Percentiles rank a stretch among this genome's conserved stretches.
phyloP scores from a whole-genome alignment of 2,888 invertebrate species.

The Pseudeuparius sepicola region DNA sequence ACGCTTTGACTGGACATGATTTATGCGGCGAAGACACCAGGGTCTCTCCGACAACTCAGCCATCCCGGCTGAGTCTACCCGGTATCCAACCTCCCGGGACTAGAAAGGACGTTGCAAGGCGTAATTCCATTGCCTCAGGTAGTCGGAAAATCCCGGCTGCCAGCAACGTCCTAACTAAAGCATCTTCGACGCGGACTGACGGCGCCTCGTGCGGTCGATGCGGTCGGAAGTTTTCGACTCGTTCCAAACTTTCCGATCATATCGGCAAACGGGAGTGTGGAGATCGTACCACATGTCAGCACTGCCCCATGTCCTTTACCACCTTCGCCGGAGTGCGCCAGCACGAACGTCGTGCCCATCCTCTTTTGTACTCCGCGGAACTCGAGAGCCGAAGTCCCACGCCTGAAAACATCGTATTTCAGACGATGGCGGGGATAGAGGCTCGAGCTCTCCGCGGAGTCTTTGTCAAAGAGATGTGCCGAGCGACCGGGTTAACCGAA shows the following conservation, averaged over 20 bases:
- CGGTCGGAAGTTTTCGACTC: too few relatives aligned
- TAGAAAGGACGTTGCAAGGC: too few relatives aligned
- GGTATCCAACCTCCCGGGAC: too few relatives aligned
- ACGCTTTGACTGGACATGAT: too few relatives aligned
- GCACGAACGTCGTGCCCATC: constrained; percentile 11
- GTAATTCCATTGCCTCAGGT: too few relatives aligned
- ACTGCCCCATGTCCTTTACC: constrained; percentile 4
- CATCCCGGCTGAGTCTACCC: too few relatives aligned
- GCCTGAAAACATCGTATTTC: constrained; percentile 7
- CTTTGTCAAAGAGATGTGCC: constrained; percentile 10
- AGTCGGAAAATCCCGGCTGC: too few relatives aligned
- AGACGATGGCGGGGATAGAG: constrained; percentile 12
- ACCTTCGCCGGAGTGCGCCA: constrained; percentile 8
- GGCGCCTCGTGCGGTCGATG: too few relatives aligned
- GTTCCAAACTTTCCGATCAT: not conserved
- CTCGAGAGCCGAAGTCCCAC: constrained; percentile 4
- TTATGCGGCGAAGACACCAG: too few relatives aligned
- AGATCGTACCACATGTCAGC: constrained; percentile 5
- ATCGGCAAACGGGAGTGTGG: not conserved
- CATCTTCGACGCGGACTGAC: too few relatives aligned
- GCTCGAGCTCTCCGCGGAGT: not conserved
- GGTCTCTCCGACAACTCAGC: too few relatives aligned
- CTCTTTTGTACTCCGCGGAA: constrained; percentile 3
- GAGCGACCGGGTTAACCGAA: constrained; percentile 13
- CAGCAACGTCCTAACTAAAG: too few relatives aligned